Base-by-base conservation (phyloP, 2,888 invertebrate species). In the Scotopteryx bipunctaria region DNA sequence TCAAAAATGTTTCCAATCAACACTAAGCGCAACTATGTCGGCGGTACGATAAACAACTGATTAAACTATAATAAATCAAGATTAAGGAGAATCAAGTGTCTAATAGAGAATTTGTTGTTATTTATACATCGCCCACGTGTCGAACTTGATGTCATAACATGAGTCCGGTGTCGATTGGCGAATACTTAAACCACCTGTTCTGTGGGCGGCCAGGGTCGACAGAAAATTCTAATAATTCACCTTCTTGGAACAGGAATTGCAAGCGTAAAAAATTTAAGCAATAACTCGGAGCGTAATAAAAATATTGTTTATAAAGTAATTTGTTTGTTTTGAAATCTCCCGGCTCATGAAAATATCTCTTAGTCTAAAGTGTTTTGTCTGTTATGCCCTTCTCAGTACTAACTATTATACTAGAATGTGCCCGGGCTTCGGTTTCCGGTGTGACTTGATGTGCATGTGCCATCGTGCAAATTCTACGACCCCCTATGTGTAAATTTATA, bases 401-500 rank as follows among this genome's bases (percentile, higher is more conserved):
- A n/a, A n/a, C n/a, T n/a, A n/a, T n/a, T n/a, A n/a, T n/a, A n/a
- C n/a, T n/a, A n/a, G n/a, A n/a, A n/a, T n/a, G n/a, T n/a, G n/a
- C n/a, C n/a, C n/a, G n/a, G n/a, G n/a, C n/a, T n/a, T n/a, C n/a
- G n/a, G 74, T 77, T 88, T 88, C 86, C 85, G 83, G 83, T 71
- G 74, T 66, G 81, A 76, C 71, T 72, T 76, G 80, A 66, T 80
- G 78, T 73, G 42, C 33, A 16, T 83, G 85, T 86, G 79, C 81
- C 85, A 73, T 66, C 79, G 79, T 83, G 86, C 88, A 77, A 88
- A 82, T 88, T 83, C 87, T 89, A 86, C 87, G 88, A 89, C 89
- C 90, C 87, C 86, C 82, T 88, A 86, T 88, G 85, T 86, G 83
- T 81, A 81, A 84, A 89, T 88, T 89, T 90, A 90, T 89, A 89